Evolutionary conservation across 2,113 vertebrate species (phyloP).

Genomic region (Dicentrarchus labrax): DNA sequence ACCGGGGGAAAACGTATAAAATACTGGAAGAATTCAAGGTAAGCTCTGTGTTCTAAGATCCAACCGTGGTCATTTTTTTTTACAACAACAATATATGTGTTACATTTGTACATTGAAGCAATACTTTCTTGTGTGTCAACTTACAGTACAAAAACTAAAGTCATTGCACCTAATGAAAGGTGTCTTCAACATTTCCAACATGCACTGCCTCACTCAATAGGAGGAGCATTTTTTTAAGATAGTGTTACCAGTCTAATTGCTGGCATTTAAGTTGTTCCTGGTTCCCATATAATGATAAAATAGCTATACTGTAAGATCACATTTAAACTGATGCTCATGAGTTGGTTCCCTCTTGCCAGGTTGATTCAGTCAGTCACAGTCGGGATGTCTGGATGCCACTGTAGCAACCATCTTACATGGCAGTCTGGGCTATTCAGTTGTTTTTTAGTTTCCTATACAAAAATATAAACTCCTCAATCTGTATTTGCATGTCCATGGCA

Average conservation of each 20-base stretch:
- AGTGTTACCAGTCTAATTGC: background rate
- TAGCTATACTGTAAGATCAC: background rate
- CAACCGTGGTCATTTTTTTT: background rate
- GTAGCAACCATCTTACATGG: slow-evolving; percentile 1
- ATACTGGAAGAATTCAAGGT: slow-evolving; percentile 99
- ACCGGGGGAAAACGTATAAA: slow-evolving; percentile 97
- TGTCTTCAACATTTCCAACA: background rate
- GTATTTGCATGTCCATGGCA: background rate
- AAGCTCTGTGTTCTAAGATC: slow-evolving; percentile 66
- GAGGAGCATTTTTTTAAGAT: background rate
- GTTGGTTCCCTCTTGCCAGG: slow-evolving; percentile 18
- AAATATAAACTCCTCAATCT: background rate
- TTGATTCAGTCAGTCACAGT: slow-evolving; percentile 16
- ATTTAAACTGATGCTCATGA: slow-evolving; percentile 25
- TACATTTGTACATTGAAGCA: too few species aligned
- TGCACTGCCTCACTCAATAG: background rate
- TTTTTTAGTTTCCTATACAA: background rate
- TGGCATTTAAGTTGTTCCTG: background rate
- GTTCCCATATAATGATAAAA: background rate
- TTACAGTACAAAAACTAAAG: background rate
- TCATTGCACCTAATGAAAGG: background rate
- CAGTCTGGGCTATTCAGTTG: background rate
- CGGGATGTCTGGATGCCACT: slow-evolving; percentile 18
- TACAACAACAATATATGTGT: too few species aligned
- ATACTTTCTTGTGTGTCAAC: background rate